Percentiles rank a stretch among this genome's conserved stretches.
Conservation (phyloP, 30 jellyfish, hydroid and myxozoan genomes). For the Hydractinia symbiolongicarpus region DNA sequence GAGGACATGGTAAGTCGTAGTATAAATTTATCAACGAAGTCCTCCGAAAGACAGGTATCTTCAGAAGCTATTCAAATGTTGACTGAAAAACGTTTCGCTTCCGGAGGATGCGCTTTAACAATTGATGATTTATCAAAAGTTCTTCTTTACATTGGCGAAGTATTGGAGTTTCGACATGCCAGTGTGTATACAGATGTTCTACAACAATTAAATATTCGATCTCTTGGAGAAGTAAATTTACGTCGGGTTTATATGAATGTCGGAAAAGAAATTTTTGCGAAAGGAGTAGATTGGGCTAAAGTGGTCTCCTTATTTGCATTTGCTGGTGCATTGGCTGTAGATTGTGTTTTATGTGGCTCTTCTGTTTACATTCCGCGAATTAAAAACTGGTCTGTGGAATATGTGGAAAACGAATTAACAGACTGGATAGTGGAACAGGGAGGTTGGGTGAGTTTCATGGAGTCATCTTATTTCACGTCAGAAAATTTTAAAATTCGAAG, state of each 20-base stretch:
- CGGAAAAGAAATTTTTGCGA: conserved; percentile 66
- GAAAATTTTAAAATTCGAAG: too few species aligned
- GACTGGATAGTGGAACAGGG: conserved; percentile 77
- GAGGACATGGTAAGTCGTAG: neutral
- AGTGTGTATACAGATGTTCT: conserved; percentile 64
- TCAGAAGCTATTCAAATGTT: conserved; percentile 9
- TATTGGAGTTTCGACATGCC: conserved; percentile 60
- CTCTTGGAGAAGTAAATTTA: conserved; percentile 54
- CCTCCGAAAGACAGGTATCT: neutral
- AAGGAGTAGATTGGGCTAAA: conserved; percentile 86
- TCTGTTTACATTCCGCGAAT: conserved; percentile 51
- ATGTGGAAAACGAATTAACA: conserved; percentile 34
- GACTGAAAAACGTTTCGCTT: conserved; percentile 11
- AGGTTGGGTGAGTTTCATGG: conserved; percentile 74
- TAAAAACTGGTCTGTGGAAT: conserved; percentile 72
- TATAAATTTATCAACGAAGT: neutral
- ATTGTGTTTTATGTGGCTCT: conserved; percentile 77
- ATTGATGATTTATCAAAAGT: conserved; percentile 47
- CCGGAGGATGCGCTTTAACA: conserved; percentile 10
- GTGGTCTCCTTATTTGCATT: conserved; percentile 79
- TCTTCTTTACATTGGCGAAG: conserved; percentile 68
- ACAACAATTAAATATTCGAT: conserved; percentile 49
- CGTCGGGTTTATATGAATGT: conserved; percentile 46
- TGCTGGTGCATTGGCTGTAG: conserved; percentile 87
- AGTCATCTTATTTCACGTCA: too few species aligned